phyloP scores from a whole-genome alignment of 2,888 invertebrate genomes.

The Hydrotaea cyrtoneurina region DNA sequence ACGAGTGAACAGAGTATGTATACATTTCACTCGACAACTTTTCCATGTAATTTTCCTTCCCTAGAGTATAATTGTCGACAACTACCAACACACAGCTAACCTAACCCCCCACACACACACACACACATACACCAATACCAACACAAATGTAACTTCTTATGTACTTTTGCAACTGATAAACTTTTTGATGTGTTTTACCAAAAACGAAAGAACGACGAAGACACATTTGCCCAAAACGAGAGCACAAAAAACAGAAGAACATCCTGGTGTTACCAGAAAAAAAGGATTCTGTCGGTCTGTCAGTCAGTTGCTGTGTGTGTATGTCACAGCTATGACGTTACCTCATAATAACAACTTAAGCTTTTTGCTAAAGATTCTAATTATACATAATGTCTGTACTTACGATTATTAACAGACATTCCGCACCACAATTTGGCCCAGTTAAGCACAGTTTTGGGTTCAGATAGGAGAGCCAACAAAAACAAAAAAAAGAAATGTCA shows the following conservation, averaged over 20 bases:
- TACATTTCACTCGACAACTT: constrained; percentile 40
- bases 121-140: neutral
- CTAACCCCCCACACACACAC: constrained; percentile 1
- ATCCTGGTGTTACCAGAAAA: neutral
- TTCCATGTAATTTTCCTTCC: constrained; percentile 38
- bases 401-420: constrained; percentile 36
- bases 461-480: constrained; percentile 9
- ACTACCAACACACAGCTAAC: neutral
- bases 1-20: constrained; percentile 29
- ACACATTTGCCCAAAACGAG: constrained; percentile 21
- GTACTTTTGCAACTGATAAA: constrained; percentile 36
- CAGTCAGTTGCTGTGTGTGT: neutral
- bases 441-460: constrained; percentile 32
- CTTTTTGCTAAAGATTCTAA: constrained; percentile 38
- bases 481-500: constrained; percentile 38
- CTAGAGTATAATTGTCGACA: constrained; percentile 40
- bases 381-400: constrained; percentile 42
- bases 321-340: neutral
- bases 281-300: constrained; percentile 7
- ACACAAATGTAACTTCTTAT: constrained; percentile 23
- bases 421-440: constrained; percentile 30
- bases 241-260: constrained; percentile 4
- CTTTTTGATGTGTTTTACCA: constrained; percentile 37
- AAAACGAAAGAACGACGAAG: constrained; percentile 11
- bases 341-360: constrained; percentile 33